Evolutionary conservation across 2,888 invertebrate genomes (phyloP).

Genomic region (Amphiduros pacificus): DNA sequence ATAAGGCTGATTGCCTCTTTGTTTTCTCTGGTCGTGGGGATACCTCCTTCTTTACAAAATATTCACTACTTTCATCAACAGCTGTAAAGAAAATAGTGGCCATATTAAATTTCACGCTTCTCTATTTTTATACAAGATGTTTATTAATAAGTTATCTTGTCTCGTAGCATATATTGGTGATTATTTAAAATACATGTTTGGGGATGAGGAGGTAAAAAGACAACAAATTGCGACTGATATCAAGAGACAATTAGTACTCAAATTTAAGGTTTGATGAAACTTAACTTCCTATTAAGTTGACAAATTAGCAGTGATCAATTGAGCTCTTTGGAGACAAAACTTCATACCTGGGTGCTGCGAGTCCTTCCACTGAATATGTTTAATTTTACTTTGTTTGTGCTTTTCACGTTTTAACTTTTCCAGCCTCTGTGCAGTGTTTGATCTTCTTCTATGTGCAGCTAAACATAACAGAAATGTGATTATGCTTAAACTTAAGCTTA

Average conservation of each 20-base stretch:
- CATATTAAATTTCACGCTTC: too few relatives aligned
- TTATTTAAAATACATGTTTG: background rate
- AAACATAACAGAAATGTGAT: too few relatives aligned
- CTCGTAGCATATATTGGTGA: background rate
- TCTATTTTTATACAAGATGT: background rate
- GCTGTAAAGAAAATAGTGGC: too few relatives aligned
- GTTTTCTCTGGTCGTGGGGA: background rate
- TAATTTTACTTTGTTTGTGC: slow-evolving; percentile 64
- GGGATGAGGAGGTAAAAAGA: background rate
- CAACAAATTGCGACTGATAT: background rate
- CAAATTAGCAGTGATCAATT: too few relatives aligned
- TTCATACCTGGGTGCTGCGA: too few relatives aligned
- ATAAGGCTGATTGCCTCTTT: slow-evolving; percentile 67
- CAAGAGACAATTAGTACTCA: background rate
- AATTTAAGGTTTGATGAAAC: too few relatives aligned
- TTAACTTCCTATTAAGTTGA: too few relatives aligned
- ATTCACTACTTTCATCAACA: slow-evolving; percentile 64
- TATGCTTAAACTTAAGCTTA: too few relatives aligned
- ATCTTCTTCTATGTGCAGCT: slow-evolving; percentile 69
- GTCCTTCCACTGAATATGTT: slow-evolving; percentile 52
- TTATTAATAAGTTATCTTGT: too few relatives aligned
- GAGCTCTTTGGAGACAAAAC: too few relatives aligned
- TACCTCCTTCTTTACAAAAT: slow-evolving; percentile 58
- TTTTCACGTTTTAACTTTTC: slow-evolving; percentile 87
- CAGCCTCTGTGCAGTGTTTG: slow-evolving; percentile 84